phyloP scores from a whole-genome alignment of 2,888 invertebrate genomes.

The Theristus sp. region DNA sequence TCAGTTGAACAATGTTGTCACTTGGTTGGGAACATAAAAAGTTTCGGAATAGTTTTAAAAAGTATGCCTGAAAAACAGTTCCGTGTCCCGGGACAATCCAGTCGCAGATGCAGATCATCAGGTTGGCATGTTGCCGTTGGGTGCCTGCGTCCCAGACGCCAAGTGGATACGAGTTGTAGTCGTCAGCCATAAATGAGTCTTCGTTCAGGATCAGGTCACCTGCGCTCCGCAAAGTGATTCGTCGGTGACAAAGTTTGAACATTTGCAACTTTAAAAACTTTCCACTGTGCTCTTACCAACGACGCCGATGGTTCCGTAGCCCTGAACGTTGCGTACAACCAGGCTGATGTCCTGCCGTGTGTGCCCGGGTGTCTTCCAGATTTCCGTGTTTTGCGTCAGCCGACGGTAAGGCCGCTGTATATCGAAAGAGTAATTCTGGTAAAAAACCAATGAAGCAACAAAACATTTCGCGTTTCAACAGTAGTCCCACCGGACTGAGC shows the following conservation, averaged over 20 bases:
- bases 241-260: neutral
- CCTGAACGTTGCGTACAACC: neutral
- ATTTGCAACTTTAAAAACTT: neutral
- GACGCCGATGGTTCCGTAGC: neutral
- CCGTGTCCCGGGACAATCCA: conserved; percentile 8
- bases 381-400: conserved; percentile 20
- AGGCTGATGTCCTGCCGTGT: conserved; percentile 9
- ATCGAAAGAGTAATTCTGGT: neutral
- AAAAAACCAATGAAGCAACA: neutral
- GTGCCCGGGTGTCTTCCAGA: conserved; percentile 26
- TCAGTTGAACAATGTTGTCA: neutral
- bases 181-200: neutral
- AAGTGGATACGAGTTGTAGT: neutral
- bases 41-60: neutral
- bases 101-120: conserved; percentile 4
- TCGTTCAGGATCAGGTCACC: conserved; percentile 7
- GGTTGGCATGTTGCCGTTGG: neutral
- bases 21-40: neutral
- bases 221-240: neutral
- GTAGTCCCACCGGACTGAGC: neutral
- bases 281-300: neutral
- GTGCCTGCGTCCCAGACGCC: conserved; percentile 3
- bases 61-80: conserved; percentile 4
- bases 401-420: conserved; percentile 22
- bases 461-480: neutral